These are phyloP conservation scores for Dioctria rufipes DNA, from an alignment of 2,888 invertebrate species.

Conservation along the genomic window DNA sequence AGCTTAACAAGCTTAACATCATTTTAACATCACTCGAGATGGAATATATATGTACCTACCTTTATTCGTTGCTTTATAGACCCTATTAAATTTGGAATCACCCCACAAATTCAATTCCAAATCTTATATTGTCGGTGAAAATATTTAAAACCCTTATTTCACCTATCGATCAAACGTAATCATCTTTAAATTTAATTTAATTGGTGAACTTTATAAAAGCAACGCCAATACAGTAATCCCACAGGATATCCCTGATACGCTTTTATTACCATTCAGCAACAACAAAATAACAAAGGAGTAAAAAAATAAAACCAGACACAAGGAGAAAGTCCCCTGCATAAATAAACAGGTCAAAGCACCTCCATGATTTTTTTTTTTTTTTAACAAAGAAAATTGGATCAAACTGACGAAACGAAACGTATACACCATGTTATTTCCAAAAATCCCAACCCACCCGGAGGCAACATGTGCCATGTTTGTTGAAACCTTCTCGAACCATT, in stretches of 20 bases:
- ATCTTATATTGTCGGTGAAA: too few species aligned
- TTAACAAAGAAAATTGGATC: constrained; percentile 27
- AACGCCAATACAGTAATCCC: neutral
- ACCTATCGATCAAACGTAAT: too few species aligned
- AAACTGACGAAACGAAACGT: neutral
- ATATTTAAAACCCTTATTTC: too few species aligned
- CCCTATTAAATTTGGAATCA: too few species aligned
- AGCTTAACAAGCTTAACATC: too few species aligned
- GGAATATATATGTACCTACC: too few species aligned
- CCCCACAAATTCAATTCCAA: too few species aligned
- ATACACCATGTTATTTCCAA: too few species aligned
- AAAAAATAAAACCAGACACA: constrained; percentile 6
- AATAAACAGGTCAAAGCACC: constrained; percentile 40
- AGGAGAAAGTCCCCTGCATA: neutral
- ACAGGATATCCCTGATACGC: neutral
- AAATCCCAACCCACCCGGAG: neutral
- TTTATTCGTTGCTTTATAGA: too few species aligned
- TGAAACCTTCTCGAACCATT: neutral
- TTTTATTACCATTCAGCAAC: neutral
- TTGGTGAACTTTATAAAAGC: too few species aligned
- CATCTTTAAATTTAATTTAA: too few species aligned
- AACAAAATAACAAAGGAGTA: neutral
- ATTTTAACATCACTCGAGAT: too few species aligned
- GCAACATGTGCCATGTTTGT: neutral
- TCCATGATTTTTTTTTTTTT: neutral